Conservation (phyloP, 2,888 invertebrate species). For the Epirrhoe tristata region DNA sequence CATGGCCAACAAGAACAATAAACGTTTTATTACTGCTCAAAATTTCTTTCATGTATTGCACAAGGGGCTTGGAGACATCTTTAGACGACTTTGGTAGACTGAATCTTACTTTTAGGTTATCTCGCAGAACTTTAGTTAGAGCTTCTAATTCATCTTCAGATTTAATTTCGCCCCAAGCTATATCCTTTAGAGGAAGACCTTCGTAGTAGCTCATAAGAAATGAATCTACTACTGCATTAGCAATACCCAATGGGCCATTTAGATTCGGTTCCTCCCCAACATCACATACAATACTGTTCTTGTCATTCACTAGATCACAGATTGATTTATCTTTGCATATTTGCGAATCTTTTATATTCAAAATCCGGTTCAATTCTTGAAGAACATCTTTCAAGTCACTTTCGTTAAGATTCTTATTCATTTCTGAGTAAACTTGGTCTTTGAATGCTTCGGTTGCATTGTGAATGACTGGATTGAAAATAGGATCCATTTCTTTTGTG, state of each 20-base stretch:
- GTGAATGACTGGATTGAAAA: slow-evolving; percentile 62
- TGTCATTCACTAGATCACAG: slow-evolving; percentile 58
- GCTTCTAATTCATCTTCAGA: slow-evolving; percentile 57
- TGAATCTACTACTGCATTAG: slow-evolving; percentile 61
- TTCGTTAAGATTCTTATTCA: slow-evolving; percentile 56
- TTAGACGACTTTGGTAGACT: slow-evolving; percentile 54
- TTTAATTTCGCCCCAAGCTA: slow-evolving; percentile 69
- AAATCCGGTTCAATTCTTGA: slow-evolving; percentile 57
- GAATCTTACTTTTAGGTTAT: slow-evolving; percentile 66
- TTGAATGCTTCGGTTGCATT: slow-evolving; percentile 54
- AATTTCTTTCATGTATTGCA: slow-evolving; percentile 58
- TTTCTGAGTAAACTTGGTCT: slow-evolving; percentile 51
- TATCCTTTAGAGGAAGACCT: slow-evolving; percentile 56
- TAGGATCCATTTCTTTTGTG: slow-evolving; percentile 54
- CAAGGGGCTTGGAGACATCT: slow-evolving; percentile 58
- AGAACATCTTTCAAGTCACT: slow-evolving; percentile 55
- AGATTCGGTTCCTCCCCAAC: slow-evolving; percentile 63
- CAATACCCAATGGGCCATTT: slow-evolving; percentile 59
- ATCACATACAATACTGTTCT: slow-evolving; percentile 51
- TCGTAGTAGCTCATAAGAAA: slow-evolving; percentile 75
- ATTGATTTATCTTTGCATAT: slow-evolving; percentile 55
- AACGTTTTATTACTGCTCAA: slow-evolving; percentile 51
- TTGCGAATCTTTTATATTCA: slow-evolving; percentile 60
- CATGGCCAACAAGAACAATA: slow-evolving; percentile 67
- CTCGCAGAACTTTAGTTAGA: slow-evolving; percentile 55